These are phyloP conservation scores for Gasterosteus nipponicus DNA, from an alignment of 2,113 vertebrate species.

Conservation along the genomic window DNA sequence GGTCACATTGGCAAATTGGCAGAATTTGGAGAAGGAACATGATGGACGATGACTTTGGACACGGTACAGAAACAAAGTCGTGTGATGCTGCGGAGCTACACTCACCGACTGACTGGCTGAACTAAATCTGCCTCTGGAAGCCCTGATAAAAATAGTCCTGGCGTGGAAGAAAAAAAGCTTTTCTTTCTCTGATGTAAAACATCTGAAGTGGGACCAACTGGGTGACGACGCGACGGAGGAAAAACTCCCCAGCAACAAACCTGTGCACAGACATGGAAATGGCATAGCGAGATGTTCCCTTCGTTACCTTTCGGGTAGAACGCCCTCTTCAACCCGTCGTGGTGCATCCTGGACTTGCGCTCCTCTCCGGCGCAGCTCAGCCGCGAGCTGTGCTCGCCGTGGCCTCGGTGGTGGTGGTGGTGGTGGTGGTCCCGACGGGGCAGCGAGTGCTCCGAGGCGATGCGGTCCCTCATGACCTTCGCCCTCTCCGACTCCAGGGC, in stretches of 20 bases:
- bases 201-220: background rate
- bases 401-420: constrained; percentile 73
- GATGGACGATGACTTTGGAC: constrained; percentile 16
- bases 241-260: background rate
- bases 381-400: constrained; percentile 90
- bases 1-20: constrained; percentile 29
- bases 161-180: constrained; percentile 5
- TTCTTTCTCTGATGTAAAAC: constrained; percentile 1
- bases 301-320: constrained; percentile 96
- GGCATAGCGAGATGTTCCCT: no score
- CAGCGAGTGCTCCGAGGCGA: constrained; percentile 84
- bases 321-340: constrained; percentile 93
- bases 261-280: background rate
- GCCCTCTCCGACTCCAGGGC: constrained; percentile 95
- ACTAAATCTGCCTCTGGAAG: constrained; percentile 33
- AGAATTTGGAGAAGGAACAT: constrained; percentile 14
- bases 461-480: constrained; percentile 96
- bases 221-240: background rate
- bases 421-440: constrained; percentile 81
- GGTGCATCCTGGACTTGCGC: constrained; percentile 89
- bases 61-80: background rate
- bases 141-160: constrained; percentile 43
- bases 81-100: background rate
- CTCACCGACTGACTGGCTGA: constrained; percentile 25
- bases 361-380: constrained; percentile 89